Evolutionary conservation across 2,113 vertebrate genomes (phyloP), one percentile per base, ranked within the genome.

Genomic region (Podarcis cretensis): DNA sequence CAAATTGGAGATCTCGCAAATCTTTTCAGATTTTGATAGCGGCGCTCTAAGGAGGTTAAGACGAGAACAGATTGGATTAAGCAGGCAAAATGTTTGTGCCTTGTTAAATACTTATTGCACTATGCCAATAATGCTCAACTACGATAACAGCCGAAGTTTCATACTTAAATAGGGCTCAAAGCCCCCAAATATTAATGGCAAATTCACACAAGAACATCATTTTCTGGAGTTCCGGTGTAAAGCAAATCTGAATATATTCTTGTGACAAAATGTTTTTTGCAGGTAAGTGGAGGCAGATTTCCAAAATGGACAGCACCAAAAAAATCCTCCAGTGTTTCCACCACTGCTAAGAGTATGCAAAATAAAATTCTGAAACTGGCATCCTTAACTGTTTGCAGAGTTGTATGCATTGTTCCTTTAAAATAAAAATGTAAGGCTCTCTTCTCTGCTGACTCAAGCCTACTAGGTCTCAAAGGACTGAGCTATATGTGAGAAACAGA

Each of bases 391-490:
- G 20, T 32, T 43, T 84, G 82, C 68, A 84, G 14, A 40, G 65
- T 54, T 76, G 86, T 57, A 86, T 35, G 0, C 1, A 2, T 20
- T 35, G 69, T 81, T 84, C 83, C 65, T 74, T 5, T 20, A 86
- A 63, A 35, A 21, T 43, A 43, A 87, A 48, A 91, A 89, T 25
- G 0, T 63, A 23, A 63, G 79, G 78, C 86, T 40, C 1, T 66
- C 25, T 86, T 0, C 0, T 48, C 78, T 2, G 13, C 48, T 5
- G 35, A 21, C 59, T 74, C 0, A 12, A 85, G 86, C 73, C 16
- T 85, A 23, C 80, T 63, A 57, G 79, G 37, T 83, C 84, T 78
- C 80, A 43, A 12, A 63, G 0, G 0, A 4, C 0, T 0, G 1
- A 88, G 59, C 87, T 21, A 3, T 23, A n/a, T 0, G 1, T 83